Evolutionary conservation across 2,888 invertebrate genomes (phyloP).

Genomic region (Barypeithes pellucidus): DNA sequence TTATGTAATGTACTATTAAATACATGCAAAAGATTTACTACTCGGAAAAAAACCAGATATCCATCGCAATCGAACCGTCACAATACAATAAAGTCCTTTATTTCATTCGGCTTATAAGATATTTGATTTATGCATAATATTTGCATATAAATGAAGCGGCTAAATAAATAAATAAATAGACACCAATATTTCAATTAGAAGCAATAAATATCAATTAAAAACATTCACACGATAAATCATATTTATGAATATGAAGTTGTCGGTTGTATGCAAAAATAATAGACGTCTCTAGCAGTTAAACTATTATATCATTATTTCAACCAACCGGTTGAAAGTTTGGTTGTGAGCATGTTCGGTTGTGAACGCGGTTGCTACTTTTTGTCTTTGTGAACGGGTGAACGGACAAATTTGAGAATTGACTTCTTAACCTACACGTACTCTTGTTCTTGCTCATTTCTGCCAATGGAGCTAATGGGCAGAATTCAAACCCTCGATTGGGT

Average conservation of each 20-base stretch:
- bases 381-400: too few relatives aligned
- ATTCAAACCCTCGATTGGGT: too few relatives aligned
- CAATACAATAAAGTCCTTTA: not conserved
- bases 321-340: too few relatives aligned
- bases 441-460: too few relatives aligned
- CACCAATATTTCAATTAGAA: slow-evolving; percentile 39
- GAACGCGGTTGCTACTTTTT: too few relatives aligned
- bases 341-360: too few relatives aligned
- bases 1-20: too few relatives aligned
- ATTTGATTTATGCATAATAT: slow-evolving; percentile 20
- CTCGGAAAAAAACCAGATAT: not conserved
- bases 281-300: not conserved
- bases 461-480: too few relatives aligned
- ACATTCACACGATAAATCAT: slow-evolving; percentile 36
- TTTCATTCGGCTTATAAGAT: not conserved
- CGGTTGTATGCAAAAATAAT: slow-evolving; percentile 19
- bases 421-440: too few relatives aligned
- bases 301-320: not conserved
- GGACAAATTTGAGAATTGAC: too few relatives aligned
- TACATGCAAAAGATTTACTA: too few relatives aligned
- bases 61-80: not conserved
- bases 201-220: slow-evolving; percentile 41
- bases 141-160: slow-evolving; percentile 39
- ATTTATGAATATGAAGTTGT: slow-evolving; percentile 37
- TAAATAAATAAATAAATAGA: slow-evolving; percentile 40